Evolutionary conservation across 2,888 invertebrate species (phyloP), one percentile per base, ranked within the genome.

Genomic region (Autographa pulchrina): DNA sequence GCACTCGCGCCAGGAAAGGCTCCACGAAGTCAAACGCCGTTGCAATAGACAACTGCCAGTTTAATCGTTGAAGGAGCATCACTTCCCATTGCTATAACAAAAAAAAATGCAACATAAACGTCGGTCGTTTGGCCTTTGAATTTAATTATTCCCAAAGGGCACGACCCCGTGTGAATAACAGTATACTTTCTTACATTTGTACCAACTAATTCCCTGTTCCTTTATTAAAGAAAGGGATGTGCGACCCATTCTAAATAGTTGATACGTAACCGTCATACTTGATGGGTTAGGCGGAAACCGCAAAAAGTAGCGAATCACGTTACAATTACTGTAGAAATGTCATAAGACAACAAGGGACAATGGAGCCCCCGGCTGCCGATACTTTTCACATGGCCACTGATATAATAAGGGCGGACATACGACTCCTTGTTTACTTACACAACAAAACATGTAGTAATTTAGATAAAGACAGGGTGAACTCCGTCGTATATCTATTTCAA

Each of bases 11-110:
- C 77, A 98, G 94, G 83, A 98, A 96, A 86, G 98, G 98, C 90
- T 98, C 98, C 86, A 98, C 96, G 93, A 98, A 98, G 93, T 98
- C 98, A 92, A 97, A 97, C 11, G 98, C 97, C 0, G 98, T 98
- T 67, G 98, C 96, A 38, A 97, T 96, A 41, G 97, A 97, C 81
- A 98, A 95, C 92, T 98, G 97, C 98, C 98, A 98, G 89, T 97
- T 96, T 79, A 98, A 93, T 89, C 97, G 97, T 78, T 97, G 97
- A 80, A 98, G 95, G 52, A 98, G 96, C 91, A 98, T 94, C 84
- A 98, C 94, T 93, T 98, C 98, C 98, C 98, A 98, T 91, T 96
- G 97, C 98, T 98, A 96, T 78, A 93, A 94, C 87, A 93, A 93
- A 86, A 79, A 70, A 79, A 80, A 83, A 82, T 62, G 73, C 77